Evolutionary conservation across 2,888 invertebrate species (phyloP).

Genomic region (Polylopha cassiicola): DNA sequence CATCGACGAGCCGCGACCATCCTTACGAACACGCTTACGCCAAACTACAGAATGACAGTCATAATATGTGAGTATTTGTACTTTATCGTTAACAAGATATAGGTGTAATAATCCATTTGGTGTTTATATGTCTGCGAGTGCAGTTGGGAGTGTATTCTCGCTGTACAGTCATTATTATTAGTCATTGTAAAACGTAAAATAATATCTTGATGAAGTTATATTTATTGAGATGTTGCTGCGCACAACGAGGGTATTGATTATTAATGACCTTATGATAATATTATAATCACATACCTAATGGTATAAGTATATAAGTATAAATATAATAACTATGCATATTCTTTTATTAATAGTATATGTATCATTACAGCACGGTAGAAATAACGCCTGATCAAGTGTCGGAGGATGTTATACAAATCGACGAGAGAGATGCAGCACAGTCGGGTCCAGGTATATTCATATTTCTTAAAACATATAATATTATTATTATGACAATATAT

Average conservation of each 20-base stretch:
- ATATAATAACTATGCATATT: too few relatives aligned
- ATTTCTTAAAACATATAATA: too few relatives aligned
- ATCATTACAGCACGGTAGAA: conserved; percentile 55
- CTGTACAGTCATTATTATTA: too few relatives aligned
- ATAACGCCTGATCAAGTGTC: conserved; percentile 55
- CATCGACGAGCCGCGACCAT: conserved; percentile 72
- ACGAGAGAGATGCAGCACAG: conserved; percentile 59
- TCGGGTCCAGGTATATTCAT: conserved; percentile 59
- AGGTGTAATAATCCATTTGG: too few relatives aligned
- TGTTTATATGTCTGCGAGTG: too few relatives aligned
- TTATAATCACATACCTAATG: conserved; percentile 3
- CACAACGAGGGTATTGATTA: conserved; percentile 10
- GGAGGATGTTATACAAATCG: conserved; percentile 59
- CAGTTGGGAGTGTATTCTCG: too few relatives aligned
- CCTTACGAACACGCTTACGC: conserved; percentile 87
- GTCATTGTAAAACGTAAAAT: too few relatives aligned
- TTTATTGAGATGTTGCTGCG: conserved; percentile 7
- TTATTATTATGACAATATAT: neutral
- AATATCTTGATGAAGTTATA: conserved; percentile 7
- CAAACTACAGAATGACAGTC: conserved; percentile 79
- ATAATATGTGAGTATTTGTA: conserved; percentile 57
- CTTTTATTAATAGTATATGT: conserved; percentile 9
- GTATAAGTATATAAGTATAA: conserved; percentile 9
- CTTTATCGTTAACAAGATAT: too few relatives aligned
- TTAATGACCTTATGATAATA: too few relatives aligned